Conservation (phyloP, 2,797 vertebrate genomes). For the Trichosurus vulpecula region DNA sequence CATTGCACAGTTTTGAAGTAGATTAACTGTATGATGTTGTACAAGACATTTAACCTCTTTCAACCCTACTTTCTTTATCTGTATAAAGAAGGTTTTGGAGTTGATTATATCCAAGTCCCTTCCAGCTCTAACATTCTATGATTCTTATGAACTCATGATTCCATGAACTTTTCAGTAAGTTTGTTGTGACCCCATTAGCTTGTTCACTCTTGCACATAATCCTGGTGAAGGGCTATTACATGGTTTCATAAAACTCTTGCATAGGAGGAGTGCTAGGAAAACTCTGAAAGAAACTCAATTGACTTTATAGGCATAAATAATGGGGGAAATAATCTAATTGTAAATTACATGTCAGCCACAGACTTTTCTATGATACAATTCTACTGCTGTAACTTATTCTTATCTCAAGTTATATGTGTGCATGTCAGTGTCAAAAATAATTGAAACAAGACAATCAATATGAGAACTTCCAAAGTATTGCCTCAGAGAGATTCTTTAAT, state of each 20-base stretch:
- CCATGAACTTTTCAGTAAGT: neutral
- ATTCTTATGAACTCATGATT: neutral
- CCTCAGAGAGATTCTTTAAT: neutral
- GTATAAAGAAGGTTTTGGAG: neutral
- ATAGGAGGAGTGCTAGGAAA: neutral
- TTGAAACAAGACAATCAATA: neutral
- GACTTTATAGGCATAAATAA: neutral
- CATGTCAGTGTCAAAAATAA: neutral
- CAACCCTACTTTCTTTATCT: neutral
- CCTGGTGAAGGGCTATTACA: neutral
- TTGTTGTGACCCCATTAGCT: neutral
- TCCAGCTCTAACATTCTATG: neutral
- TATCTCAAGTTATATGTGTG: neutral
- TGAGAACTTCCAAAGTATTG: neutral
- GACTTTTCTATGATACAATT: neutral
- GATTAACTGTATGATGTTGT: neutral
- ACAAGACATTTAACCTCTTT: neutral
- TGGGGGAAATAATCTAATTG: rapidly evolving
- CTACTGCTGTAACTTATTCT: neutral
- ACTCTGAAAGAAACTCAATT: neutral
- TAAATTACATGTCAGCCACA: conserved; percentile 1
- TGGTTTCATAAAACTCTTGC: neutral
- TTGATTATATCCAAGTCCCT: neutral
- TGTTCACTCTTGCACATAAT: neutral
- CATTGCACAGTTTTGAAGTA: neutral